These are phyloP conservation scores for Hemiprocne comata DNA, from an alignment of 2,113 vertebrate genomes.

Conservation along the genomic window DNA sequence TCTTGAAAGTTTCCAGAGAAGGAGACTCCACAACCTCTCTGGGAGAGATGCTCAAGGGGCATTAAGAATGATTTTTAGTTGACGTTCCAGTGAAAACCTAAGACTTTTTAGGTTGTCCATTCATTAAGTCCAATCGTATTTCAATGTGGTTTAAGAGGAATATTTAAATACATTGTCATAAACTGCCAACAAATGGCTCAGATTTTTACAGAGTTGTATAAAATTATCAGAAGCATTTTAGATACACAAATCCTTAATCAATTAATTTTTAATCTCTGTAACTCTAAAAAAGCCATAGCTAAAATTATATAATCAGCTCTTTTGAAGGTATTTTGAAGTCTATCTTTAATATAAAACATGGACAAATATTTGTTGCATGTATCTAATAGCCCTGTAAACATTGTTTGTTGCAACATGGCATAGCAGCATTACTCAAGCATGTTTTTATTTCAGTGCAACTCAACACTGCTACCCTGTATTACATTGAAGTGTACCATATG, in stretches of 20 bases:
- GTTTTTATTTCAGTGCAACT: not conserved
- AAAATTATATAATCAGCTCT: not conserved
- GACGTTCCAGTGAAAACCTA: not conserved
- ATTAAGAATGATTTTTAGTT: not conserved
- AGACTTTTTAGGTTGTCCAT: not conserved
- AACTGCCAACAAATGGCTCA: not conserved
- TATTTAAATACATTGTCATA: not conserved
- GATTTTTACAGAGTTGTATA: not conserved
- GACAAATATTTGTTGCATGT: not conserved
- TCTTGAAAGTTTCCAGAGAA: too few relatives aligned
- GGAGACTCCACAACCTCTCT: too few relatives aligned
- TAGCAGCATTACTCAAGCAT: not conserved
- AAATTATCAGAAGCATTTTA: not conserved
- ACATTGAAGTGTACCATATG: rapidly evolving
- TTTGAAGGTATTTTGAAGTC: not conserved
- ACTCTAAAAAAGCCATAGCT: not conserved
- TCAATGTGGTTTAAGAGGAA: not conserved
- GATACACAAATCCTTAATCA: not conserved
- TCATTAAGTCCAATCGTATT: not conserved
- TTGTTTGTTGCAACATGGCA: not conserved
- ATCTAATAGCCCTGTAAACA: not conserved
- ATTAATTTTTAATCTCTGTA: not conserved
- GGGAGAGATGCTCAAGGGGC: not conserved
- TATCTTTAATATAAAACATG: not conserved
- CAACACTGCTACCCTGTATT: not conserved